phyloP scores from a whole-genome alignment of 2,113 vertebrate species.

The Tachycineta bicolor region DNA sequence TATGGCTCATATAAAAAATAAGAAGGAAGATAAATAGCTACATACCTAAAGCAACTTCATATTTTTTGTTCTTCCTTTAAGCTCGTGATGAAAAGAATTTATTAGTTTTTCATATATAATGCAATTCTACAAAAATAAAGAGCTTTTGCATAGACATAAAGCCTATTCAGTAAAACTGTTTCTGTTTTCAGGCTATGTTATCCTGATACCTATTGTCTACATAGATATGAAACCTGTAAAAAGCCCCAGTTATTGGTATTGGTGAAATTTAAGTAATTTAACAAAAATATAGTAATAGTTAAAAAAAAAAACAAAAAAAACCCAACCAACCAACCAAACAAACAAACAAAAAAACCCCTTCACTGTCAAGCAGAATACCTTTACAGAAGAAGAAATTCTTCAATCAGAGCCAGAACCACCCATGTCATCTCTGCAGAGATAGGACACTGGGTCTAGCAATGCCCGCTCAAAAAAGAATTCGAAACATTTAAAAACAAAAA shows the following conservation, averaged over 20 bases:
- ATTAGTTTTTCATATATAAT: not conserved
- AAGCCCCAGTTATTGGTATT: accelerated
- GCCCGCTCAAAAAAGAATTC: too few species aligned
- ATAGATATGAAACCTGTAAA: not conserved
- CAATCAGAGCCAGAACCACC: too few species aligned
- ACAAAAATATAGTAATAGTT: not conserved
- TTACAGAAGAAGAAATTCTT: too few species aligned
- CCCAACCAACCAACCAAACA: too few species aligned
- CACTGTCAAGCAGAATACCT: too few species aligned
- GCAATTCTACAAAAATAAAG: not conserved
- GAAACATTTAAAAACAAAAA: too few species aligned
- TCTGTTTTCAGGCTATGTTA: not conserved
- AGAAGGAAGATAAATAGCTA: not conserved
- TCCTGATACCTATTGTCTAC: not conserved
- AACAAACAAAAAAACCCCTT: too few species aligned
- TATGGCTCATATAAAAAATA: not conserved
- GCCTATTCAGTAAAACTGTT: not conserved
- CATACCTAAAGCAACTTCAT: not conserved
- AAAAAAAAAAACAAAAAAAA: not conserved
- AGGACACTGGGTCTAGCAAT: too few species aligned
- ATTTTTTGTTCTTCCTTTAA: not conserved
- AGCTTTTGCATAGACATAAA: not conserved
- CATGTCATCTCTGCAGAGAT: too few species aligned
- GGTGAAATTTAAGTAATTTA: not conserved
- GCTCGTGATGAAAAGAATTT: not conserved